Evolutionary conservation across 2,797 vertebrate species (phyloP), one percentile per base, ranked within the genome.

Genomic region (Neosilurus mollespiculum): DNA sequence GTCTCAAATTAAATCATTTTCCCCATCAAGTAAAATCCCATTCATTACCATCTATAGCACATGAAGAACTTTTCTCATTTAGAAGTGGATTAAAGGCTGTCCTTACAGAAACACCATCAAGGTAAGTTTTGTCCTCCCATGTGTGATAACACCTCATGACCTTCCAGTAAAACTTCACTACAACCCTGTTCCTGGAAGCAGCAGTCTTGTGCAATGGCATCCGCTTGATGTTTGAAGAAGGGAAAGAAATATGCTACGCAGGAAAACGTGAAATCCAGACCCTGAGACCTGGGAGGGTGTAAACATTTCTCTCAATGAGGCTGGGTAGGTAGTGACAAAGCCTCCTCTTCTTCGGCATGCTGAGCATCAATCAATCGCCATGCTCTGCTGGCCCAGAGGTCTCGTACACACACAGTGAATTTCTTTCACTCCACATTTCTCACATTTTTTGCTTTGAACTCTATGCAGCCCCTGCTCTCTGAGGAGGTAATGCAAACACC

Each of bases 361-460:
- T 53, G 56, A 81, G 30, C 78, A 86, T 87, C 58, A 81, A 83
- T 88, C 87, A 88, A 83, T 75, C 59, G n/a, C 80, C 49, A 20
- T 70, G 37, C 84, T 87, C 30, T 56, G 43, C 56, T 67, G 64
- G 64, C 58, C 58, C 67, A 73, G 56, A 80, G 69, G 69, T 83
- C 76, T 75, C 80, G 83, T 43, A 81, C 85, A 79, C 86, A 86
- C 80, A 86, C 86, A 37, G 20, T 9, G 22, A 81, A 34, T 75
- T 76, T 86, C 62, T 64, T 77, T 54, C 56, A 34, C 84, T 61
- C 71, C 9, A 66, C 86, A 86, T 89, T 87, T 87, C 84, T 87
- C 83, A 85, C 79, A 87, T 89, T 87, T 88, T 89, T 87, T 85
- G 81, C 86, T 87, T 89, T 89, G 87, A 89, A 88, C 88, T 87